Percentiles rank a stretch among this genome's conserved stretches.
Conservation (phyloP, 2,888 invertebrate species). For the Leptopilina syphax region DNA sequence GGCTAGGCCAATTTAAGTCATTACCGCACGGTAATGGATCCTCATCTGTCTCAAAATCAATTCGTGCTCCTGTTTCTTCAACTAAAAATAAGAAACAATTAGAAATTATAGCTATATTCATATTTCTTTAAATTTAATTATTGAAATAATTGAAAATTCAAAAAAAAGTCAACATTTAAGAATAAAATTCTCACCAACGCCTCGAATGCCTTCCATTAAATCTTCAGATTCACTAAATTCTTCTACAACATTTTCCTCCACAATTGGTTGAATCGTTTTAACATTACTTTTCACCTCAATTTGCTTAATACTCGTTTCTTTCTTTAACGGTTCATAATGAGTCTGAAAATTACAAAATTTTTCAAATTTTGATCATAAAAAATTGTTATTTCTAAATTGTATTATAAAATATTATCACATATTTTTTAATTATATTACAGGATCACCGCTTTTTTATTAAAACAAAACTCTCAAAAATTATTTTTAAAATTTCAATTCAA, state of each 20-base stretch:
- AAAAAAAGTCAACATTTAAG: background rate
- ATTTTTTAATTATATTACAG: too few species aligned
- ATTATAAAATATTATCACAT: too few species aligned
- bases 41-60: constrained; percentile 72
- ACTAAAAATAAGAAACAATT: constrained; percentile 58
- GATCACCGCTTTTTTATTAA: too few species aligned
- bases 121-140: too few species aligned
- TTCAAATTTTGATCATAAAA: too few species aligned
- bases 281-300: constrained; percentile 66
- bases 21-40: constrained; percentile 65
- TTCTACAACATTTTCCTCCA: constrained; percentile 79
- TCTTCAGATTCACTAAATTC: constrained; percentile 93
- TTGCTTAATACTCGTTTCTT: constrained; percentile 71
- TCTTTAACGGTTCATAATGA: constrained; percentile 74
- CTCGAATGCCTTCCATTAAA: constrained; percentile 90
- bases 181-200: constrained; percentile 82
- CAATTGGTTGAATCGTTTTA: constrained; percentile 58
- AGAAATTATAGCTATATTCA: constrained; percentile 17
- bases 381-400: too few species aligned
- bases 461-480: too few species aligned
- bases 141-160: background rate
- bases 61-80: constrained; percentile 75
- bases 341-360: constrained; percentile 56
- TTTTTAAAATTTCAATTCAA: too few species aligned
- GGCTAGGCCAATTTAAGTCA: constrained; percentile 67